These are phyloP conservation scores for Caradrina kadenii DNA, from an alignment of 2,888 invertebrate species.

Conservation along the genomic window DNA sequence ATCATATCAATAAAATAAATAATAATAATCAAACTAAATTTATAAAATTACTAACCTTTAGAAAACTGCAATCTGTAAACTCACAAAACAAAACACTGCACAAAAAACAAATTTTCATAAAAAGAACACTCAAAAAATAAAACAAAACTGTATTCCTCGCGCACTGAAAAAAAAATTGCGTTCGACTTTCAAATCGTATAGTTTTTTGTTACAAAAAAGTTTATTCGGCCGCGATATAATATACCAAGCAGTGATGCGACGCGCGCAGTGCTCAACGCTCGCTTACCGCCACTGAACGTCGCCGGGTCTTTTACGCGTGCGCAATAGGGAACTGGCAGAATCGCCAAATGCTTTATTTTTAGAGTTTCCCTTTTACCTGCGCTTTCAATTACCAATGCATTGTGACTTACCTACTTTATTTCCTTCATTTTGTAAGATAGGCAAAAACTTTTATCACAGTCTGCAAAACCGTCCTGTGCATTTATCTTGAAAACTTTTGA, in stretches of 20 bases:
- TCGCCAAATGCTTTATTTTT: conserved; percentile 68
- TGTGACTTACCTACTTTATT: conserved; percentile 40
- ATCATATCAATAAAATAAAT: background rate
- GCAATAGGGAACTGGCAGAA: conserved; percentile 57
- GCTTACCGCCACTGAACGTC: conserved; percentile 69
- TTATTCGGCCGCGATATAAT: conserved; percentile 59
- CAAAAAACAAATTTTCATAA: conserved; percentile 45
- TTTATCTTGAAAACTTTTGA: conserved; percentile 18
- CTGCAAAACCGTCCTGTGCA: background rate
- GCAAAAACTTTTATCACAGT: background rate
- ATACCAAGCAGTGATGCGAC: conserved; percentile 47
- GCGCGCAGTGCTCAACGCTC: conserved; percentile 63
- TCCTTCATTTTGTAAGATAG: background rate
- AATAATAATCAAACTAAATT: background rate
- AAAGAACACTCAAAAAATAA: conserved; percentile 47
- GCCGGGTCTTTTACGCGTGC: conserved; percentile 63
- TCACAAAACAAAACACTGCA: conserved; percentile 60
- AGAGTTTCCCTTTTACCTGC: conserved; percentile 67
- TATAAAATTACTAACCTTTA: conserved; percentile 49
- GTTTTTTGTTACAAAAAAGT: conserved; percentile 55
- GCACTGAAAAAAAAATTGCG: conserved; percentile 41
- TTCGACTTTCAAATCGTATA: conserved; percentile 36
- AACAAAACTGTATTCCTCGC: conserved; percentile 51
- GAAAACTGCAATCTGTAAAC: conserved; percentile 34
- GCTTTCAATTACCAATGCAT: conserved; percentile 64